Percentiles rank a stretch among this genome's conserved stretches.
phyloP scores from a whole-genome alignment of 2,888 invertebrate species.

The Megastigmus dorsalis region DNA sequence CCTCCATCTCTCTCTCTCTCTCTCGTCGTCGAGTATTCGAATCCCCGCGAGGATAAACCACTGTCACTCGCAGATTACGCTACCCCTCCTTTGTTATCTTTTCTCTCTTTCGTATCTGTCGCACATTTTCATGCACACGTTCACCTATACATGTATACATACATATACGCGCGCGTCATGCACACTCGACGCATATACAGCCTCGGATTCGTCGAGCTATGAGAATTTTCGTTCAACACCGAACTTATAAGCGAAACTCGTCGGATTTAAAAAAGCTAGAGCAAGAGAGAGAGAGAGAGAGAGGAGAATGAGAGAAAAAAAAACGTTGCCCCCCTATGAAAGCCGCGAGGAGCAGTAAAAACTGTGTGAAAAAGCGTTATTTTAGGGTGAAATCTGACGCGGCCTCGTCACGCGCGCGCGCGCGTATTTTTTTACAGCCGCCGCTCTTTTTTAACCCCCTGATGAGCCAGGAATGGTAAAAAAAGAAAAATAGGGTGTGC shows the following conservation, averaged over 20 bases:
- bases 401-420: slow-evolving; percentile 40
- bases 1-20: neutral
- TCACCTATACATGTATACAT: neutral
- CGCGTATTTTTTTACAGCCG: slow-evolving; percentile 6
- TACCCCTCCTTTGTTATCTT: slow-evolving; percentile 47
- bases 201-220: slow-evolving; percentile 10
- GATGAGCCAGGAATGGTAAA: slow-evolving; percentile 14
- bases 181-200: neutral
- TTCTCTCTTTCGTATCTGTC: slow-evolving; percentile 34
- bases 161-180: neutral
- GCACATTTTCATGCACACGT: slow-evolving; percentile 36
- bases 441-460: slow-evolving; percentile 56
- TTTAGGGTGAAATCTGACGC: slow-evolving; percentile 73
- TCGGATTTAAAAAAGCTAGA: slow-evolving; percentile 37
- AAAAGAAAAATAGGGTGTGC: slow-evolving; percentile 53
- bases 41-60: slow-evolving; percentile 53
- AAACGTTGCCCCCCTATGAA: slow-evolving; percentile 2
- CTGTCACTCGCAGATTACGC: slow-evolving; percentile 55
- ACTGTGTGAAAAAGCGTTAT: slow-evolving; percentile 74
- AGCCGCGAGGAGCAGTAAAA: slow-evolving; percentile 60
- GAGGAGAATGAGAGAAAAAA: slow-evolving; percentile 1
- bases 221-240: slow-evolving; percentile 44
- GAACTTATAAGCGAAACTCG: neutral
- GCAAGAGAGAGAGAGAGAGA: neutral
- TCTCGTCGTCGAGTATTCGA: neutral